Conservation (phyloP, 2,797 vertebrate genomes). For the Rhinophrynus dorsalis region DNA sequence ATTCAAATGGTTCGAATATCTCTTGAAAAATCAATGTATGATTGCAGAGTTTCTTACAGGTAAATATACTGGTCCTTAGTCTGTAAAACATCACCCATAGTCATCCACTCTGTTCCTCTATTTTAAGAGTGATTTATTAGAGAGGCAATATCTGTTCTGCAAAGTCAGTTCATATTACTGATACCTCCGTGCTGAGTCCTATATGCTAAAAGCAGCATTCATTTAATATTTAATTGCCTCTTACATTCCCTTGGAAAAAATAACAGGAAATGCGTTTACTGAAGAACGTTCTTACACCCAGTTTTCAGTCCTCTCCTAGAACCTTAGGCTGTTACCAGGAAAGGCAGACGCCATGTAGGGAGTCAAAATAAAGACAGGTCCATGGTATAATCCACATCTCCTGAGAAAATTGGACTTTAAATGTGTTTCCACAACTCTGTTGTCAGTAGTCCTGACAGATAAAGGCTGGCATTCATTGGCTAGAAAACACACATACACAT, state of each 20-base stretch:
- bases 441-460: conserved; percentile 29
- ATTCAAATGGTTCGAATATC: too few species aligned
- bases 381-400: conserved; percentile 24
- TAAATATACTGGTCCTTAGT: too few species aligned
- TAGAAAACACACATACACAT: conserved; percentile 8
- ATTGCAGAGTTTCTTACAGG: too few species aligned
- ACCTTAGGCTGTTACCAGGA: conserved; percentile 29
- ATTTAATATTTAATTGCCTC: conserved; percentile 48
- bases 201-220: conserved; percentile 40
- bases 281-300: conserved; percentile 40
- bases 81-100: too few species aligned
- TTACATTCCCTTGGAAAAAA: conserved; percentile 49
- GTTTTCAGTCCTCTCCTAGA: conserved; percentile 34
- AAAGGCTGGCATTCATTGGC: conserved; percentile 25
- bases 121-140: conserved; percentile 29
- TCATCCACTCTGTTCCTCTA: neutral
- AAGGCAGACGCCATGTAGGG: conserved; percentile 40
- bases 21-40: too few species aligned
- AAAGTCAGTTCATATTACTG: conserved; percentile 29
- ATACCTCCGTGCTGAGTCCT: conserved; percentile 27
- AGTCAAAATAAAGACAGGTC: conserved; percentile 43
- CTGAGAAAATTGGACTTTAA: conserved; percentile 38
- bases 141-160: conserved; percentile 11
- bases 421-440: conserved; percentile 34
- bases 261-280: conserved; percentile 46